Conservation (phyloP, 92 coral and sea anemone species). For the Bergia puertoricense region DNA sequence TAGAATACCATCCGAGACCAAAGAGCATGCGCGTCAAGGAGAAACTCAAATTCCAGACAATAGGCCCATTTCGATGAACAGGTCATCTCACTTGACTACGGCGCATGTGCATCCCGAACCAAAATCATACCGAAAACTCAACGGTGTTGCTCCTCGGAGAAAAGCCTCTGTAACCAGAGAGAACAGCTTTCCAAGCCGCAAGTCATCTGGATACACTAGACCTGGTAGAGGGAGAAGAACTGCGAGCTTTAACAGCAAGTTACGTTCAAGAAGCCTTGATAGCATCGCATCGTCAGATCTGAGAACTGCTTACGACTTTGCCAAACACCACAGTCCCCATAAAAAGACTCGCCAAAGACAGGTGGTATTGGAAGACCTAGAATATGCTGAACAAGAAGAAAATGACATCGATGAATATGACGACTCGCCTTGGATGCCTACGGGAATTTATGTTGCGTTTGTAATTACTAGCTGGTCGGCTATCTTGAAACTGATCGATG, state of each 20-base stretch:
- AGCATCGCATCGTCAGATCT: background rate
- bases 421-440: slow-evolving; percentile 73
- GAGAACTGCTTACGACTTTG: slow-evolving; percentile 76
- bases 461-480: slow-evolving; percentile 82
- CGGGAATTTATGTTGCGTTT: slow-evolving; percentile 75
- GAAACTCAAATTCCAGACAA: background rate
- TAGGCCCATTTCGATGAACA: background rate
- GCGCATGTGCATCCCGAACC: slow-evolving; percentile 69
- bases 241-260: background rate
- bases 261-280: slow-evolving; percentile 37
- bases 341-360: slow-evolving; percentile 49
- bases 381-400: slow-evolving; percentile 37
- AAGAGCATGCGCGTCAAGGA: background rate
- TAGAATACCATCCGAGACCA: background rate
- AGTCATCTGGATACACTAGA: background rate
- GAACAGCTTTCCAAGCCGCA: slow-evolving; percentile 11
- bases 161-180: slow-evolving; percentile 27
- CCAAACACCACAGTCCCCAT: slow-evolving; percentile 12
- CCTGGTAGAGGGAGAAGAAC: slow-evolving; percentile 4
- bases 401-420: slow-evolving; percentile 36
- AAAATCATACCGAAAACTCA: slow-evolving; percentile 53
- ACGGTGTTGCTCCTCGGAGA: slow-evolving; percentile 50
- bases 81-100: slow-evolving; percentile 45
- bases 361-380: slow-evolving; percentile 43
- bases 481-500: slow-evolving; percentile 68